Evolutionary conservation across 1,140 invertebrate species (phyloP), one percentile per base, ranked within the genome.

Genomic region (Holcopasites calliopsidis): DNA sequence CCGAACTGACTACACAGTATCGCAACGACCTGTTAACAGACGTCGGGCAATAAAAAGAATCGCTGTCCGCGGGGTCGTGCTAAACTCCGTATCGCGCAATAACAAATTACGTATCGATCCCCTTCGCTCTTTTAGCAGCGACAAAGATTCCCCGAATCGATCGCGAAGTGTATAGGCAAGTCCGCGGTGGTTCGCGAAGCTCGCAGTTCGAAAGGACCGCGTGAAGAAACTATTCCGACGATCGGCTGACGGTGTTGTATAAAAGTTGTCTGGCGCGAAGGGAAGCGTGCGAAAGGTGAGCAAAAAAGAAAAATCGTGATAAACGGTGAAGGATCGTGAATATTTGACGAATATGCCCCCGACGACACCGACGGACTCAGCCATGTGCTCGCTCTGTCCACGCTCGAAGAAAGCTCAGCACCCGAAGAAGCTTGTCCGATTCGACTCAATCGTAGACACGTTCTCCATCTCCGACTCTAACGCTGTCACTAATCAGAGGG

Each of bases 381-480:
- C 89, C 74, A 94, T 94, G 93, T 94, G 93, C 88, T 94, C 93
- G 69, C 88, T 94, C 69, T 94, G 93, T 88, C 92, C 93, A 60
- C 89, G 93, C 52, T 91, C 91, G 76, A 94, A 93, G 85, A 90
- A 91, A 80, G 83, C 90, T 69, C 88, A 89, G 8, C 88, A 89
- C 71, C 81, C 91, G 28, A 93, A 93, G 85, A 94, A 94, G 85
- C 88, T 94, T 58, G 93, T 94, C 23, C 90, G 93, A 33, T 94
- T 94, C 86, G 93, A 94, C 86, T 93, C 93, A 4, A 89, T 93
- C 74, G 93, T 94, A 77, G 93, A 94, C 82, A 94, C 93, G n/a
- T 93, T 93, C 85, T 94, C 93, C 47, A 92, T 94, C 73, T 93
- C 93, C 31, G 93, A 93, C 64, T 91, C 87, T 80, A 91, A 90